Evolutionary conservation across 1,140 invertebrate species (phyloP).

Genomic region (Apis dorsata): DNA sequence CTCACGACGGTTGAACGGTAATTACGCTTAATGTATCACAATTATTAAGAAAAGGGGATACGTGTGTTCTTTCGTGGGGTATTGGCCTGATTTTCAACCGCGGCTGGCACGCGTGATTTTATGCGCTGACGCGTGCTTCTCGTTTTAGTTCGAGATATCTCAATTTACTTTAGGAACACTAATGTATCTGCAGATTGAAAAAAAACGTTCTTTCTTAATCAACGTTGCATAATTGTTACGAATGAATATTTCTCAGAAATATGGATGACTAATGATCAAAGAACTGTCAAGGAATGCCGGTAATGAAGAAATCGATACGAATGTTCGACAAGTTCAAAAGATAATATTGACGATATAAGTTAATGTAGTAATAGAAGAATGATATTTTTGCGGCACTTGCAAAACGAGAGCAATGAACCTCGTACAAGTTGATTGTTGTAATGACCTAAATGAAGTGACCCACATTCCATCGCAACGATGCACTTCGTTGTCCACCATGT

Average conservation of each 20-base stretch:
- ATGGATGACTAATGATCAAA: background rate
- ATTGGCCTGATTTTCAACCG: slow-evolving; percentile 41
- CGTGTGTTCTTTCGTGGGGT: slow-evolving; percentile 27
- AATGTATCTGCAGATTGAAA: background rate
- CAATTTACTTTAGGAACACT: background rate
- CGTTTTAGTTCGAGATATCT: background rate
- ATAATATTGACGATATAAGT: background rate
- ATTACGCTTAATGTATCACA: slow-evolving; percentile 37
- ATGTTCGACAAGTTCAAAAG: background rate
- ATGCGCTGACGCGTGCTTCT: background rate
- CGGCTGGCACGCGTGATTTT: background rate
- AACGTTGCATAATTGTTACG: background rate
- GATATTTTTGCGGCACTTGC: background rate
- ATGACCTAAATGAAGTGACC: slow-evolving; percentile 44
- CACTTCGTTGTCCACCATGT: background rate
- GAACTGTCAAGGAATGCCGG: no score
- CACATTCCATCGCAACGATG: slow-evolving; percentile 18
- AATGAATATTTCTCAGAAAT: background rate
- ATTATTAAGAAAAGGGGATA: slow-evolving; percentile 32
- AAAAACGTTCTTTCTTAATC: background rate
- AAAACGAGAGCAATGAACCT: slow-evolving; percentile 34
- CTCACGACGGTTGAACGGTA: slow-evolving; percentile 14
- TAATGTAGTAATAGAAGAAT: background rate
- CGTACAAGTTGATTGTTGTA: slow-evolving; percentile 35
- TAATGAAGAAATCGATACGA: background rate